These are phyloP conservation scores for Lydus trimaculatus DNA, from an alignment of 2,888 invertebrate species.

Conservation along the genomic window DNA sequence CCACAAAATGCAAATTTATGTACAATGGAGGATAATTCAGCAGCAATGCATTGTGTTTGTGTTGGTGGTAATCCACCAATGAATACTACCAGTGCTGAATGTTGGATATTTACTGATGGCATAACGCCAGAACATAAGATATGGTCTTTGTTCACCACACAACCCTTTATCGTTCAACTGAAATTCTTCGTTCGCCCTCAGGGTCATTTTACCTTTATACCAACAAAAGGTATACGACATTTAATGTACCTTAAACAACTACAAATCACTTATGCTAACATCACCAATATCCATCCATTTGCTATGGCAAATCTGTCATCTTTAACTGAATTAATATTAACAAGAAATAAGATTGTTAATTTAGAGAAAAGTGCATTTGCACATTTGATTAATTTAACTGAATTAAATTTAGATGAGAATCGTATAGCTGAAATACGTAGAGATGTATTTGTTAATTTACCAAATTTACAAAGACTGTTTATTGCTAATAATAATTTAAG, in stretches of 20 bases:
- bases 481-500: conserved; percentile 88
- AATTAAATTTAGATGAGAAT: conserved; percentile 78
- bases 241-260: conserved; percentile 72
- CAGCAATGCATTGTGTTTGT: conserved; percentile 69
- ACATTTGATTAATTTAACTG: conserved; percentile 72
- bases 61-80: conserved; percentile 63
- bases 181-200: conserved; percentile 76
- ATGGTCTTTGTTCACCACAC: conserved; percentile 79
- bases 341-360: conserved; percentile 73
- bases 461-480: conserved; percentile 75
- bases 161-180: conserved; percentile 73
- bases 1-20: conserved; percentile 40
- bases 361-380: conserved; percentile 76
- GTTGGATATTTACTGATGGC: conserved; percentile 75
- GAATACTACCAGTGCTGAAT: conserved; percentile 76
- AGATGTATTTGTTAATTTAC: conserved; percentile 77
- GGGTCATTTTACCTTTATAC: conserved; percentile 74
- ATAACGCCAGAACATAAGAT: conserved; percentile 72
- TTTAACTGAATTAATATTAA: conserved; percentile 71
- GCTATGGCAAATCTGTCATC: conserved; percentile 78
- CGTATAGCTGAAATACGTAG: conserved; percentile 76
- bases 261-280: conserved; percentile 76
- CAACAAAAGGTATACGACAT: conserved; percentile 73
- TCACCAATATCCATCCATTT: conserved; percentile 72
- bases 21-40: conserved; percentile 35